phyloP scores from a whole-genome alignment of 2,113 vertebrate species.

The Setophaga coronata region DNA sequence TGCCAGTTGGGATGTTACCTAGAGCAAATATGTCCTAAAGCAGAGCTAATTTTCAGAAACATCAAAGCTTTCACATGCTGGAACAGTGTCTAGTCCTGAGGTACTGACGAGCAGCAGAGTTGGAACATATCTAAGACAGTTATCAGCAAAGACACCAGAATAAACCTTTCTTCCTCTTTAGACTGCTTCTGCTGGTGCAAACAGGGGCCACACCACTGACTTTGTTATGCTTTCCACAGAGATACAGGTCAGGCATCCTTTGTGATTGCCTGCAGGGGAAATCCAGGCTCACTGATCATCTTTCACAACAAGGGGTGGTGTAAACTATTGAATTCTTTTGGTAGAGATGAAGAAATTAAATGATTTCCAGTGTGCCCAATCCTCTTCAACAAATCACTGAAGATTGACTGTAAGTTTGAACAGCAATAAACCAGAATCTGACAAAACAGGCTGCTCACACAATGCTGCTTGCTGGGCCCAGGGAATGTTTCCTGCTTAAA shows the following conservation, averaged over 20 bases:
- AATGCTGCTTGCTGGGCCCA: background rate
- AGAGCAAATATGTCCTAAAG: background rate
- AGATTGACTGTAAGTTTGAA: background rate
- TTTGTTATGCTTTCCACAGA: background rate
- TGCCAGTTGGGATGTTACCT: background rate
- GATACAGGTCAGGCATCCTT: background rate
- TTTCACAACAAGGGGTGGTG: slow-evolving; percentile 1
- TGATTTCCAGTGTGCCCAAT: background rate
- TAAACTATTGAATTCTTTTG: slow-evolving; percentile 29
- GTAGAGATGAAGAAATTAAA: slow-evolving; percentile 31
- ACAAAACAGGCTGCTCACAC: background rate
- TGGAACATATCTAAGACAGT: background rate
- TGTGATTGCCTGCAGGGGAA: slow-evolving; percentile 23
- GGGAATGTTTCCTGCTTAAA: background rate
- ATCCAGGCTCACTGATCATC: slow-evolving; percentile 21
- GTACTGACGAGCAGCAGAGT: background rate
- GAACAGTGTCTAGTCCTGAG: background rate
- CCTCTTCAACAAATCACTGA: slow-evolving; percentile 25
- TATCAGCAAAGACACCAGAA: background rate
- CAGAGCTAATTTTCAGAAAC: background rate
- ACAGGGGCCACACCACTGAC: background rate
- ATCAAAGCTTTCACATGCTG: background rate
- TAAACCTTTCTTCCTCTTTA: background rate
- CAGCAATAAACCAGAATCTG: background rate
- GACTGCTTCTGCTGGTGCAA: background rate